A percentile compares a stretch with the other conserved stretches of the same genome.
These are phyloP conservation scores for Tenthredo mesomela DNA, from an alignment of 2,888 invertebrate genomes.

Conservation along the genomic window DNA sequence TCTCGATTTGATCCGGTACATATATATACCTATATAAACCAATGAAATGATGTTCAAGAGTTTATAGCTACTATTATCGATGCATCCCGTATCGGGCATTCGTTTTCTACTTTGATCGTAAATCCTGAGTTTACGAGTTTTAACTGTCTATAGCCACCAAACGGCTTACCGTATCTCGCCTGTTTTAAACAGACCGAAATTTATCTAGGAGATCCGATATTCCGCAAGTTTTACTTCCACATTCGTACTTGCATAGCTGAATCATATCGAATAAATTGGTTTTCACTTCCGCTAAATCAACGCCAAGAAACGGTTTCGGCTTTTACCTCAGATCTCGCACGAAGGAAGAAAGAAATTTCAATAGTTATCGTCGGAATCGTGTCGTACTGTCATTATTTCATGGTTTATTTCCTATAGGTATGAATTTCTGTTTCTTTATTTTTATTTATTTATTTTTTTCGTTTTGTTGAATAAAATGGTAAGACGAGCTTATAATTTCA, in stretches of 20 bases:
- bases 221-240: not conserved
- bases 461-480: constrained; percentile 12
- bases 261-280: not conserved
- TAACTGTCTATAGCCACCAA: constrained; percentile 35
- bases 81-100: constrained; percentile 42
- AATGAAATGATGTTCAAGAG: constrained; percentile 38
- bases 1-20: constrained; percentile 16
- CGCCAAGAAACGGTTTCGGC: not conserved
- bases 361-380: not conserved
- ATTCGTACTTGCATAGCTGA: not conserved
- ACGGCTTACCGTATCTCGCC: constrained; percentile 40
- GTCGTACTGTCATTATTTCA: not conserved
- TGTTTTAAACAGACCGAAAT: constrained; percentile 9
- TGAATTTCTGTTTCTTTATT: not conserved
- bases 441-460: no score
- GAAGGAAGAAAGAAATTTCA: not conserved
- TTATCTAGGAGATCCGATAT: not conserved
- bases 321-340: not conserved
- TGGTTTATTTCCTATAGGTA: not conserved
- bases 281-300: not conserved
- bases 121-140: constrained; percentile 41
- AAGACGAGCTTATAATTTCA: not conserved
- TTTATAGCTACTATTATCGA: constrained; percentile 48
- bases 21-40: not conserved
- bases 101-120: constrained; percentile 42